Evolutionary conservation across 1,140 invertebrate species (phyloP).

Genomic region (Portunus trituberculatus): DNA sequence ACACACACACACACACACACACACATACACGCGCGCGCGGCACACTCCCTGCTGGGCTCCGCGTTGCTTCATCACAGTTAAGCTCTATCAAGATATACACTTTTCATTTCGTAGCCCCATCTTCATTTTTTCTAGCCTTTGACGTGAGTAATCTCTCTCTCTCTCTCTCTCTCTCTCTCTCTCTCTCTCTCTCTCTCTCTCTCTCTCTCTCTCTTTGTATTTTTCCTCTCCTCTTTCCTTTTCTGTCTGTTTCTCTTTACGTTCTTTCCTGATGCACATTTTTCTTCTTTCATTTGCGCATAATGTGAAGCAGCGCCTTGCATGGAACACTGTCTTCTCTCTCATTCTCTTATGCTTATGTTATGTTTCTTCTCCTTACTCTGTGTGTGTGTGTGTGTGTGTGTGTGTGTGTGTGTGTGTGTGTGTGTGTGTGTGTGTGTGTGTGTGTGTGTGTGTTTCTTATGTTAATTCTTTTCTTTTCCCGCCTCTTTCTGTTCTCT

Average conservation of each 20-base stretch:
- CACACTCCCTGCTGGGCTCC: background rate
- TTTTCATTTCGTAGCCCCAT: background rate
- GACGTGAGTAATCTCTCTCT: conserved; percentile 2
- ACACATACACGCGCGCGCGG: background rate
- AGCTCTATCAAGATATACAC: conserved; percentile 13
- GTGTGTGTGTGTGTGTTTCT: background rate
- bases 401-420: background rate
- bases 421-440: background rate
- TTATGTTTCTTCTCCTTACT: background rate
- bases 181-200: background rate
- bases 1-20: conserved; percentile 20
- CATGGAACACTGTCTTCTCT: too few species aligned
- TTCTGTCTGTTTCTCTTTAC: too few species aligned
- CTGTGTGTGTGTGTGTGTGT: background rate
- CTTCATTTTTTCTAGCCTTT: conserved; percentile 27
- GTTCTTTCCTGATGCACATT: too few species aligned
- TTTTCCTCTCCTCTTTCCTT: background rate
- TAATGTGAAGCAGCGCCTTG: too few species aligned
- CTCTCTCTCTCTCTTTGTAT: background rate
- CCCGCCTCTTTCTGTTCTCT: background rate
- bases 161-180: background rate
- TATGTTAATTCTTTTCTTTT: background rate
- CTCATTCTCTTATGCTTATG: too few species aligned
- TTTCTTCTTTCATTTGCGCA: too few species aligned
- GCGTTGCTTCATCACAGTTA: conserved; percentile 12